Conservation (phyloP, 1,140 invertebrate genomes). For the Vanessa atalanta region DNA sequence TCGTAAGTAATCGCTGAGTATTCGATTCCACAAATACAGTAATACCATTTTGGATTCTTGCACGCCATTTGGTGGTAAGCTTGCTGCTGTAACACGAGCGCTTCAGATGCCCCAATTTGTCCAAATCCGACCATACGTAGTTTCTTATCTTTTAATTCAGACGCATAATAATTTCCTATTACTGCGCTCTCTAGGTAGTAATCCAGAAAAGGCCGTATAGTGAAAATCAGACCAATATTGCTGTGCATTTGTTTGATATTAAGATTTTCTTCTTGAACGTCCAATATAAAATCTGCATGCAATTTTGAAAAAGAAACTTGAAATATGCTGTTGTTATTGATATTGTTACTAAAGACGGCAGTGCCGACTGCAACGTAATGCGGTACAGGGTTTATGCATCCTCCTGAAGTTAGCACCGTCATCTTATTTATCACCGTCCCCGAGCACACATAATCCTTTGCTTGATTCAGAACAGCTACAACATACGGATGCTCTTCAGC, state of each 20-base stretch:
- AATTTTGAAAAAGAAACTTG: slow-evolving; percentile 44
- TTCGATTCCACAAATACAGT: slow-evolving; percentile 64
- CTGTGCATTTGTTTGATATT: slow-evolving; percentile 51
- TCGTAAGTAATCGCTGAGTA: slow-evolving; percentile 41
- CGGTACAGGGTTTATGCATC: slow-evolving; percentile 44
- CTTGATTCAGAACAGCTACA: slow-evolving; percentile 51
- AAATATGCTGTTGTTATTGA: slow-evolving; percentile 44
- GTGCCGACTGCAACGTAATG: slow-evolving; percentile 46
- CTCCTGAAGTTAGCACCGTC: slow-evolving; percentile 57
- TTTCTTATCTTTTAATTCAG: slow-evolving; percentile 50
- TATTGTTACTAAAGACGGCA: slow-evolving; percentile 42
- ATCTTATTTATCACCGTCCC: slow-evolving; percentile 51
- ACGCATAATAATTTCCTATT: slow-evolving; percentile 49
- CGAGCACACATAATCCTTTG: slow-evolving; percentile 51
- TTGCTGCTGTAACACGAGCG: slow-evolving; percentile 49
- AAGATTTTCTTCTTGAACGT: slow-evolving; percentile 35
- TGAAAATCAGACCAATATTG: slow-evolving; percentile 59
- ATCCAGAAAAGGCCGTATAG: slow-evolving; percentile 41
- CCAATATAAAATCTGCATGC: slow-evolving; percentile 51
- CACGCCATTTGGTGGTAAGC: slow-evolving; percentile 54
- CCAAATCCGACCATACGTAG: slow-evolving; percentile 55
- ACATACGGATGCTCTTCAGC: slow-evolving; percentile 58
- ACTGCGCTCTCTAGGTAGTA: slow-evolving; percentile 40
- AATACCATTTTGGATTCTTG: slow-evolving; percentile 62
- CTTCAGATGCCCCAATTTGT: slow-evolving; percentile 33